Evolutionary conservation across 2,888 invertebrate genomes (phyloP).

Genomic region (Tetrapedia diversipes): DNA sequence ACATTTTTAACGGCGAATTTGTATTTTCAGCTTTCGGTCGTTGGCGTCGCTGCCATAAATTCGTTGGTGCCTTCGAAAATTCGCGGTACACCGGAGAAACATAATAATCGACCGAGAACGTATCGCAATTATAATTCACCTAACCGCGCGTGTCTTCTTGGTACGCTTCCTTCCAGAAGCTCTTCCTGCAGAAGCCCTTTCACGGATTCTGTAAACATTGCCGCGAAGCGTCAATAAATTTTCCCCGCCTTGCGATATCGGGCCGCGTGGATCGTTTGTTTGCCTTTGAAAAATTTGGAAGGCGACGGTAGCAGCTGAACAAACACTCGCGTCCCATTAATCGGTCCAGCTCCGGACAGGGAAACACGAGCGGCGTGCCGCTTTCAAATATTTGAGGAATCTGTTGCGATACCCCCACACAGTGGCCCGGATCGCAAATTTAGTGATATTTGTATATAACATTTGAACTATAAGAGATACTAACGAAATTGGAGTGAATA

Average conservation of each 20-base stretch:
- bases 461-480: too few species aligned
- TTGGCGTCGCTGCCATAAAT: not conserved
- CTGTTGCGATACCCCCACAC: constrained; percentile 27
- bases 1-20: not conserved
- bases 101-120: not conserved
- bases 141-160: not conserved
- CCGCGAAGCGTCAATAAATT: constrained; percentile 35
- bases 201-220: constrained; percentile 35
- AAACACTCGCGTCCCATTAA: constrained; percentile 56
- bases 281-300: constrained; percentile 50
- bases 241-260: constrained; percentile 18
- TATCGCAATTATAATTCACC: not conserved
- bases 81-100: not conserved
- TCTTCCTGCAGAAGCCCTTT: not conserved
- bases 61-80: not conserved
- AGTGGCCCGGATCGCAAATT: too few species aligned
- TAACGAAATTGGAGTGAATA: too few species aligned
- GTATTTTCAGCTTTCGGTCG: not conserved
- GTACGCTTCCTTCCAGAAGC: constrained; percentile 6
- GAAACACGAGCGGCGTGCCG: constrained; percentile 27
- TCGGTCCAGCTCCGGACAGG: constrained; percentile 23
- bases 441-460: too few species aligned
- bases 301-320: constrained; percentile 46
- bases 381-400: constrained; percentile 60
- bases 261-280: constrained; percentile 19